A percentile compares a stretch with the other conserved stretches of the same genome.
Evolutionary conservation across 1,140 invertebrate species (phyloP).

Genomic region (Carposina sasakii): DNA sequence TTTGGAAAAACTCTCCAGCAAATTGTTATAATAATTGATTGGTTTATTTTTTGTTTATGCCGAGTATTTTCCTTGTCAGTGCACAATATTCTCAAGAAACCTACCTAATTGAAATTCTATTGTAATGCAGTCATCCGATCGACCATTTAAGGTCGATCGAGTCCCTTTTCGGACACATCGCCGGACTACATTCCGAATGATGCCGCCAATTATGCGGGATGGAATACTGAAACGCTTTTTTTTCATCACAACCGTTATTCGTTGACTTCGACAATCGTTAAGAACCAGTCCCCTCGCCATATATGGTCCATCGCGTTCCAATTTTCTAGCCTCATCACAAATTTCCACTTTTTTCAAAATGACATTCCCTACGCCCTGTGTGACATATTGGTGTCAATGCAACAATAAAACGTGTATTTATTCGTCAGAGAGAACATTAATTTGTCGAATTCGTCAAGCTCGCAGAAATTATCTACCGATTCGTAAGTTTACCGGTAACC

Average conservation of each 20-base stretch:
- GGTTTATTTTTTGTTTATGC: too few species aligned
- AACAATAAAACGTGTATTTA: constrained; percentile 58
- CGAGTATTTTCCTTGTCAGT: constrained; percentile 24
- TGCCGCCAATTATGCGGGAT: constrained; percentile 53
- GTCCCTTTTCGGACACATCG: constrained; percentile 52
- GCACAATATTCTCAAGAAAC: constrained; percentile 19
- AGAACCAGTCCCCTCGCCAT: constrained; percentile 44
- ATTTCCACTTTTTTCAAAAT: constrained; percentile 48
- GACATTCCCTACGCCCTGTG: constrained; percentile 28
- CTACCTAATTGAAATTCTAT: constrained; percentile 63
- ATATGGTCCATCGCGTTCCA: constrained; percentile 44
- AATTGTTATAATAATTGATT: too few species aligned
- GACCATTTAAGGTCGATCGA: constrained; percentile 42
- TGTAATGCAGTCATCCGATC: constrained; percentile 45
- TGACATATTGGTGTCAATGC: constrained; percentile 57
- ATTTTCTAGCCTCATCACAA: constrained; percentile 55
- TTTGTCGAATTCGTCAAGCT: too few species aligned
- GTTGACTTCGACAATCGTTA: constrained; percentile 50
- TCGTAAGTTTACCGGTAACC: constrained; percentile 57
- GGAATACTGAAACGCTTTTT: constrained; percentile 49
- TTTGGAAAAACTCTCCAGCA: too few species aligned
- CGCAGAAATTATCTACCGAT: too few species aligned
- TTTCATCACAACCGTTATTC: constrained; percentile 51
- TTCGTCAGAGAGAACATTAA: too few species aligned
- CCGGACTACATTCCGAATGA: constrained; percentile 51